Evolutionary conservation across 2,113 vertebrate species (phyloP).

Genomic region (Psilopsiagon aurifrons): DNA sequence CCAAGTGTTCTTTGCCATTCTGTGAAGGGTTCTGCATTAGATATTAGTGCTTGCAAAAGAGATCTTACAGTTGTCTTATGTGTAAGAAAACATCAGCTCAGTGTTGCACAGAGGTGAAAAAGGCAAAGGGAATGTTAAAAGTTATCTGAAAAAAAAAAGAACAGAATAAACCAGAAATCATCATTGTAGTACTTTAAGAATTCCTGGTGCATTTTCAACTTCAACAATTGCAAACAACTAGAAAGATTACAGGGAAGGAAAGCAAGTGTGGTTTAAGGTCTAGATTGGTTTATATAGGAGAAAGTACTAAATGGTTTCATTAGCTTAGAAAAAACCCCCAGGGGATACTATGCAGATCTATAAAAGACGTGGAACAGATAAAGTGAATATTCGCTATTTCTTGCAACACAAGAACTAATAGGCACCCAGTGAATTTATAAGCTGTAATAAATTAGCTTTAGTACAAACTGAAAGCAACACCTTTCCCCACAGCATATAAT

Average conservation of each 20-base stretch:
- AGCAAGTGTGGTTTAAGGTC: not conserved
- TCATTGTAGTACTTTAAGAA: not conserved
- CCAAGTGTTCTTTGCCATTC: not conserved
- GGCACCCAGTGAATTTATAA: not conserved
- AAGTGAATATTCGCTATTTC: conserved; percentile 4
- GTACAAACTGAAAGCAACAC: not conserved
- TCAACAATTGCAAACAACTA: not conserved
- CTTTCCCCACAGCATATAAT: not conserved
- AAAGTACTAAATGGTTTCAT: conserved; percentile 15
- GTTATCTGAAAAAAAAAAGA: not conserved
- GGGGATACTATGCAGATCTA: not conserved
- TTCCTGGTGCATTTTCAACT: not conserved
- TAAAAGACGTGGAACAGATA: not conserved
- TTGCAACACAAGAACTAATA: not conserved
- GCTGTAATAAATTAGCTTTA: not conserved
- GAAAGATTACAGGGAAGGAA: not conserved
- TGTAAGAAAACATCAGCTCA: not conserved
- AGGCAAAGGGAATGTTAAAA: not conserved
- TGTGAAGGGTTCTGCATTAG: not conserved
- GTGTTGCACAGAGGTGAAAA: not conserved
- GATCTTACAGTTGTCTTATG: not conserved
- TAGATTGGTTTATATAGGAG: not conserved
- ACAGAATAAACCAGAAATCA: not conserved
- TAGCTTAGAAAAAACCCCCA: not conserved
- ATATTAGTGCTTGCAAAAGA: not conserved